Conservation (phyloP, 2,888 invertebrate genomes). For the Cosmorhoe ocellata region DNA sequence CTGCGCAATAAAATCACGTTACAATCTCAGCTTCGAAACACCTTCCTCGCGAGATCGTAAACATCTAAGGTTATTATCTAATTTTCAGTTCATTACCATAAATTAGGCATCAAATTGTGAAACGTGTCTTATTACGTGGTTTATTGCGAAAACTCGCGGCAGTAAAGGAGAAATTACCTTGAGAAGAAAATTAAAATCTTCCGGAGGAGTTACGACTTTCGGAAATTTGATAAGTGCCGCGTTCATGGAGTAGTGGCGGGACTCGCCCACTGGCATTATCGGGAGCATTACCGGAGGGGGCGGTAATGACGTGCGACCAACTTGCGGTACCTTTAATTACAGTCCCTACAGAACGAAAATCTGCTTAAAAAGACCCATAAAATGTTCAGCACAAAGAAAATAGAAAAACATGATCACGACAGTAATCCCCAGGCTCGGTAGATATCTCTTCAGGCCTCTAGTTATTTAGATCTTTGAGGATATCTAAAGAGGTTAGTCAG, state of each 20-base stretch:
- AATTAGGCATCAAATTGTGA: constrained; percentile 34
- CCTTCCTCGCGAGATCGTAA: constrained; percentile 8
- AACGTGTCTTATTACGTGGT: constrained; percentile 34
- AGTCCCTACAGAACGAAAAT: too few species aligned
- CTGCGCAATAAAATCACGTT: constrained; percentile 1
- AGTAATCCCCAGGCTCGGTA: too few species aligned
- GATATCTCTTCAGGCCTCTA: too few species aligned
- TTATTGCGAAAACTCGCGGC: constrained; percentile 27
- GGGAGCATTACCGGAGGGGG: too few species aligned
- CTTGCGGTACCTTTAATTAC: too few species aligned
- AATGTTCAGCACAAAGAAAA: too few species aligned
- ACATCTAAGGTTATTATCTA: constrained; percentile 22
- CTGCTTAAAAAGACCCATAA: too few species aligned
- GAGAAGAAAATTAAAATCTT: constrained; percentile 18
- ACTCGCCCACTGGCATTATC: background rate
- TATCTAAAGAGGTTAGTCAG: too few species aligned
- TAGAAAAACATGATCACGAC: too few species aligned
- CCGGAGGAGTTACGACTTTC: constrained; percentile 11
- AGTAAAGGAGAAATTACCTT: constrained; percentile 28
- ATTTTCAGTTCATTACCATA: constrained; percentile 36
- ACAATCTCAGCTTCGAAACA: constrained; percentile 1
- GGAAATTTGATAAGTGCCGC: constrained; percentile 17
- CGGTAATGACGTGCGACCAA: too few species aligned
- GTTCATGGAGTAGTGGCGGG: constrained; percentile 1
- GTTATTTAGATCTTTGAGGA: too few species aligned